Base-by-base conservation (phyloP, 2,797 vertebrate genomes). In the Gephyroberyx darwinii region DNA sequence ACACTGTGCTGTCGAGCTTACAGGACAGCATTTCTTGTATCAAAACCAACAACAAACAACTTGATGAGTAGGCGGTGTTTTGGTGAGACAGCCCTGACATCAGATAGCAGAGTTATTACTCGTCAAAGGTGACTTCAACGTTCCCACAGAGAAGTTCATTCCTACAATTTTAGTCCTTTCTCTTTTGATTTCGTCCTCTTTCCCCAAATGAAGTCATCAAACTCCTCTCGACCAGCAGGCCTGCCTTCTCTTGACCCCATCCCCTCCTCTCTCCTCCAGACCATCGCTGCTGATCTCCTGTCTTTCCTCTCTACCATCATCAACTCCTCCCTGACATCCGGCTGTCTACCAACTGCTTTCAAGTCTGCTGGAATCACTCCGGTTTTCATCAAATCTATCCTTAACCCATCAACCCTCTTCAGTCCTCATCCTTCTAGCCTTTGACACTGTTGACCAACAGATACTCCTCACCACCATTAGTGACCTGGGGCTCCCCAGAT, bases 161-260 rank as follows among this genome's bases (percentile, higher is more conserved):
- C 63, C 0, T 72, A 51, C 43, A 56, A 45, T 64, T 60, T 80
- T 54, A 65, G 16, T 9, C 39, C 30, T 80, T 73, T 57, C 7
- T 57, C 55, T 74, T 71, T 72, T 60, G 12, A 26, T 26, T 26
- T 26, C 26, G 4, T 26, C 26, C 26, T 70, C 75, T 78, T 63
- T 82, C 76, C 78, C 72, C 74, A 74, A 74, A 9, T 86, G 81
- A 84, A 72, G 54, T 76, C 74, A 60, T 83, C 22, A 71, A 84
- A 69, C 71, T 71, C 37, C n/a, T 65, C 51, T 59, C 63, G 8
- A 14, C 47, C 1, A 31, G 26, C 57, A 47, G 65, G 20, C 17
- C 17, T 48, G 57, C 19, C 20, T 67, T 12, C 59, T 72, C 19
- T 22, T 58, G 37, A 79, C 47, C 65, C 50, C 10, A 5, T 74